These are phyloP conservation scores for Poecilia gillii DNA, from an alignment of 2,797 vertebrate genomes.

Conservation along the genomic window DNA sequence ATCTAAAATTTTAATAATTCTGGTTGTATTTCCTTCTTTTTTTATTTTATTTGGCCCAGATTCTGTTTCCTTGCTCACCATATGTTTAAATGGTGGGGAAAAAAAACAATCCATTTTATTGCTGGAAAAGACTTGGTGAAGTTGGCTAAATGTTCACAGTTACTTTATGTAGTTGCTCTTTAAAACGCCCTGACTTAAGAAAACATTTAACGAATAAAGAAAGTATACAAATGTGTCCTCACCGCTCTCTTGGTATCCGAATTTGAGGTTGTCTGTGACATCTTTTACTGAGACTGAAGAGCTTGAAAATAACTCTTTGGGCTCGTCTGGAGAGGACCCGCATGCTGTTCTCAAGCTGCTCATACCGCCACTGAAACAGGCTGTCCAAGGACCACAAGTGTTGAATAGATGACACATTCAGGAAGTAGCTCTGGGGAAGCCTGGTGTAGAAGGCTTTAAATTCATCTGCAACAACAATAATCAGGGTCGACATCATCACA, in stretches of 20 bases:
- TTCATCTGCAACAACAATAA: constrained; percentile 84
- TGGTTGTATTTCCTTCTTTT: not conserved
- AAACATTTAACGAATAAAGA: not conserved
- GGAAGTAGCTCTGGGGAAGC: constrained; percentile 91
- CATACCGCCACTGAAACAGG: constrained; percentile 91
- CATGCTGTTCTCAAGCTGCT: constrained; percentile 93
- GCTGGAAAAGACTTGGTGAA: not conserved
- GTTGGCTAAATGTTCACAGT: not conserved
- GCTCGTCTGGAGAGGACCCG: constrained; percentile 89
- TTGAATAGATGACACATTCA: constrained; percentile 91
- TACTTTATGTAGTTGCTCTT: not conserved
- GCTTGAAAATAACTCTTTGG: constrained; percentile 93
- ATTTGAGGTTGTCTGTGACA: constrained; percentile 93
- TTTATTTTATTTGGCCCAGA: not conserved
- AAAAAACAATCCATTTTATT: not conserved
- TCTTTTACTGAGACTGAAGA: constrained; percentile 96
- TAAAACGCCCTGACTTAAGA: too few relatives aligned
- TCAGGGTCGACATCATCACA: not conserved
- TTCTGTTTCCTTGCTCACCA: not conserved
- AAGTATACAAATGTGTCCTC: constrained; percentile 49
- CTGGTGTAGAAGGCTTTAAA: constrained; percentile 93
- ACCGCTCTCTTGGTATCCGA: constrained; percentile 90
- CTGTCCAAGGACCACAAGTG: constrained; percentile 94
- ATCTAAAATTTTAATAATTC: too few relatives aligned
- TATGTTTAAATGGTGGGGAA: not conserved